Conservation (phyloP, 1,140 invertebrate species). For the Leptopilina clavipes region DNA sequence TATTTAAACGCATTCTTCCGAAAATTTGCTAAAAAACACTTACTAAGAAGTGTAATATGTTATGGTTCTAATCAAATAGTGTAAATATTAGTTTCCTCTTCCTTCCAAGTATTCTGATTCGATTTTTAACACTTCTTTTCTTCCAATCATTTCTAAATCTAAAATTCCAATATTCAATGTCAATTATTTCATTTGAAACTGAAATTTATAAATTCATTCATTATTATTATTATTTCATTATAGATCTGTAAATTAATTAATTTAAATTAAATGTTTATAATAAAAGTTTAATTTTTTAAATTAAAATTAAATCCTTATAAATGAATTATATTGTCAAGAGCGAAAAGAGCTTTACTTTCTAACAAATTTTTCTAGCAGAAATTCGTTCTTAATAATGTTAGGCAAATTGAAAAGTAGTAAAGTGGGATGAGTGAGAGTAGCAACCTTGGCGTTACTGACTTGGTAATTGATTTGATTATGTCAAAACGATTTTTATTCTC, state of each 20-base stretch:
- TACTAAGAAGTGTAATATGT: not conserved
- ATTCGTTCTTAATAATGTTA: slow-evolving; percentile 13
- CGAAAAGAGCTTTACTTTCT: slow-evolving; percentile 10
- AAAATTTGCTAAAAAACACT: not conserved
- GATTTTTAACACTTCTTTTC: not conserved
- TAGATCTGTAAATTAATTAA: too few relatives aligned
- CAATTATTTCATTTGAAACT: too few relatives aligned
- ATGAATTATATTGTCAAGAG: not conserved
- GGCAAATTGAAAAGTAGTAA: slow-evolving; percentile 19
- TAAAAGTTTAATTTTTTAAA: not conserved
- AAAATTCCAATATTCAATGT: too few relatives aligned
- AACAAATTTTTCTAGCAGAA: slow-evolving; percentile 20
- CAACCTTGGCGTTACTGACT: slow-evolving; percentile 18
- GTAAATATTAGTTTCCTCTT: not conserved
- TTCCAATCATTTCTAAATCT: not conserved
- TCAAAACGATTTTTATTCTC: slow-evolving; percentile 17
- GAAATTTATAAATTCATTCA: too few relatives aligned
- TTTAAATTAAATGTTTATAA: not conserved
- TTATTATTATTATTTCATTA: too few relatives aligned
- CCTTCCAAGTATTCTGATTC: not conserved
- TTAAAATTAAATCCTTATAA: not conserved
- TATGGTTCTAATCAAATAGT: not conserved
- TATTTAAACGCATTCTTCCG: not conserved
- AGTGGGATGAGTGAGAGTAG: slow-evolving; percentile 15
- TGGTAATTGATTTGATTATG: slow-evolving; percentile 16